phyloP scores from a whole-genome alignment of 1,140 invertebrate species.

The Ostrea denselamellosa region DNA sequence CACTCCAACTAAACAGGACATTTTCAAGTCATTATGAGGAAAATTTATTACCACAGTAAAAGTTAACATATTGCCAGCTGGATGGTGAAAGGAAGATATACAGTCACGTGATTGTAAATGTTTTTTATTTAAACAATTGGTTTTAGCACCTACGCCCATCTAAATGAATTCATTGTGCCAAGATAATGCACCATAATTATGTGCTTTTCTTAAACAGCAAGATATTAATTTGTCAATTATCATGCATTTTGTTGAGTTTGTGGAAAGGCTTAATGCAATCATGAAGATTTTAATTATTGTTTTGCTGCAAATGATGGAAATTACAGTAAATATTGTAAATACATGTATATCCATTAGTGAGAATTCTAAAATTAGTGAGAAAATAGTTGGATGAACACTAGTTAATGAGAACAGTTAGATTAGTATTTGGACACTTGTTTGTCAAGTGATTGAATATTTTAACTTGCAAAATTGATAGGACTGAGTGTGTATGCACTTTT shows the following conservation, averaged over 20 bases:
- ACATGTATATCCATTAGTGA: too few relatives aligned
- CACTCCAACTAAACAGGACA: not conserved
- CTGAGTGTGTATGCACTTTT: too few relatives aligned
- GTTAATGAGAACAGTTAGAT: too few relatives aligned
- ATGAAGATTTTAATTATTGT: not conserved
- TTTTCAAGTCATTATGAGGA: not conserved
- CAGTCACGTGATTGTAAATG: not conserved
- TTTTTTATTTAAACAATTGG: not conserved
- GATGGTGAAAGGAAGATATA: not conserved
- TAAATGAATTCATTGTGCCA: conserved; percentile 25
- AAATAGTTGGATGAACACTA: too few relatives aligned
- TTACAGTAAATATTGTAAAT: too few relatives aligned
- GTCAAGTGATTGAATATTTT: too few relatives aligned
- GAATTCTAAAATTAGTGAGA: too few relatives aligned
- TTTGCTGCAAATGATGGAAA: not conserved
- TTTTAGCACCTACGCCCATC: not conserved
- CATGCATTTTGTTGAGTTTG: not conserved
- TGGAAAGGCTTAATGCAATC: not conserved
- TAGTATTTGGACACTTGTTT: too few relatives aligned
- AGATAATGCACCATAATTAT: not conserved
- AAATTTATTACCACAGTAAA: conserved; percentile 1
- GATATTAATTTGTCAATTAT: conserved; percentile 25
- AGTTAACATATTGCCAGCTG: not conserved
- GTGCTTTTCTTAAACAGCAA: not conserved
- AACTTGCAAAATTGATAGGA: too few relatives aligned